These are phyloP conservation scores for Glaucopsyche alexis DNA, from an alignment of 2,888 invertebrate species.

Conservation along the genomic window DNA sequence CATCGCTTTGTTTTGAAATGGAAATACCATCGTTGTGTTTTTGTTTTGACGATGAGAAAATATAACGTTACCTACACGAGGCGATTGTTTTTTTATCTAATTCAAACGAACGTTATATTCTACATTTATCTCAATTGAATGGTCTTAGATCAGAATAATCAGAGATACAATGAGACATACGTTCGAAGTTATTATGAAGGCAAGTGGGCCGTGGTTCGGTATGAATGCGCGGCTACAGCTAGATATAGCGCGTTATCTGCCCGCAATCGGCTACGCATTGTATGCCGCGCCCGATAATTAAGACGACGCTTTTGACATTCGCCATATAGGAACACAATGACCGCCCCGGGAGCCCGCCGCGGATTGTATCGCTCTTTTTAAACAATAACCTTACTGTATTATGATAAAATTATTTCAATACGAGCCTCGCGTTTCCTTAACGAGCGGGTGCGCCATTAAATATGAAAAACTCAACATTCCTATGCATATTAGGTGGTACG, in stretches of 20 bases:
- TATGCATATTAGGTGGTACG: slow-evolving; percentile 42
- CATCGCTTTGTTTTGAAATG: slow-evolving; percentile 55
- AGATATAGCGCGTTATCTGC: slow-evolving; percentile 72
- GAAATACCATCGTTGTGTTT: slow-evolving; percentile 38
- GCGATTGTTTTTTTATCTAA: slow-evolving; percentile 33
- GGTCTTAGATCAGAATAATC: slow-evolving; percentile 73
- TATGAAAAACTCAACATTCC: slow-evolving; percentile 51
- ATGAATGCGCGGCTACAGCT: slow-evolving; percentile 69
- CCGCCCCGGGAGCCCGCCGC: slow-evolving; percentile 69
- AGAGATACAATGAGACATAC: slow-evolving; percentile 73
- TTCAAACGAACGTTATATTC: slow-evolving; percentile 46
- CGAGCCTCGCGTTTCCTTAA: slow-evolving; percentile 72
- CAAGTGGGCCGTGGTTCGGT: slow-evolving; percentile 57
- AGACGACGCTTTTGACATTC: slow-evolving; percentile 80
- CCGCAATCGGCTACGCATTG: slow-evolving; percentile 78
- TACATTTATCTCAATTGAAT: slow-evolving; percentile 69
- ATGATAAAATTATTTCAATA: slow-evolving; percentile 77
- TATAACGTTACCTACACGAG: slow-evolving; percentile 18
- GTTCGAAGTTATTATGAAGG: slow-evolving; percentile 75
- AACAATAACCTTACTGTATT: slow-evolving; percentile 75
- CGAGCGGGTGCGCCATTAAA: slow-evolving; percentile 62
- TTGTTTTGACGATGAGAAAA: slow-evolving; percentile 26
- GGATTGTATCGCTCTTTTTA: slow-evolving; percentile 74
- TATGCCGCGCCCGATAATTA: slow-evolving; percentile 77
- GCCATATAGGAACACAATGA: slow-evolving; percentile 80